A percentile compares a stretch with the other conserved stretches of the same genome.
These are phyloP conservation scores for Trachemys scripta DNA, from an alignment of 2,113 vertebrate genomes.

Conservation along the genomic window DNA sequence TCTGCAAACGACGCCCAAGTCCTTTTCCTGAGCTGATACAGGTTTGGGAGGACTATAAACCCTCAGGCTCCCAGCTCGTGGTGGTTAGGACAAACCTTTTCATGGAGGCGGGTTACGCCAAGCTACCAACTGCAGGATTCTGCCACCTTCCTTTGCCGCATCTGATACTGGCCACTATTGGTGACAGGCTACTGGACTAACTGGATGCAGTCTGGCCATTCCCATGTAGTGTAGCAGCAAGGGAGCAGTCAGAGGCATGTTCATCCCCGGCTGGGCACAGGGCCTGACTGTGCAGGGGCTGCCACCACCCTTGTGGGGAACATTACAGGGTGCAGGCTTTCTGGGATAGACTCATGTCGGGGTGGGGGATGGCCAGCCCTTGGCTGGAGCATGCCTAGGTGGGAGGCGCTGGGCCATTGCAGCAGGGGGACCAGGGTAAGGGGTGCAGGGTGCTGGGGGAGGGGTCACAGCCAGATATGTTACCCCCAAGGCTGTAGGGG, in stretches of 20 bases:
- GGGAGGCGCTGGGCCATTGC: not conserved
- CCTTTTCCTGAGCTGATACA: not conserved
- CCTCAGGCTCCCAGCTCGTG: not conserved
- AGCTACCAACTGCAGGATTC: not conserved
- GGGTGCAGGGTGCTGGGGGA: too few species aligned
- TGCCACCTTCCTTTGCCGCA: not conserved
- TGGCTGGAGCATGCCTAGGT: too few species aligned
- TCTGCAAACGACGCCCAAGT: not conserved
- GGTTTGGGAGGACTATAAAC: not conserved
- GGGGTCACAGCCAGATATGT: too few species aligned
- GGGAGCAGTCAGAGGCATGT: too few species aligned
- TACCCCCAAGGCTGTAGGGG: not conserved
- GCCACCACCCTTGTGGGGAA: not conserved
- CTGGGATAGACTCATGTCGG: not conserved
- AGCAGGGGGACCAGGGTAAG: not conserved
- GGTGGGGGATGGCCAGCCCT: not conserved
- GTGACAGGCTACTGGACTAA: not conserved
- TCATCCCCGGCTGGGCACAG: too few species aligned
- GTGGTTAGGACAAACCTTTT: not conserved
- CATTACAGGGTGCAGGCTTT: not conserved
- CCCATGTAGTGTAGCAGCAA: too few species aligned
- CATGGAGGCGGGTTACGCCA: not conserved
- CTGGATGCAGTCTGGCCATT: too few species aligned
- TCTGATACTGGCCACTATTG: not conserved
- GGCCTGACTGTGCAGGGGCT: not conserved